phyloP scores from a whole-genome alignment of 2,797 vertebrate species.

The Gouania willdenowi region DNA sequence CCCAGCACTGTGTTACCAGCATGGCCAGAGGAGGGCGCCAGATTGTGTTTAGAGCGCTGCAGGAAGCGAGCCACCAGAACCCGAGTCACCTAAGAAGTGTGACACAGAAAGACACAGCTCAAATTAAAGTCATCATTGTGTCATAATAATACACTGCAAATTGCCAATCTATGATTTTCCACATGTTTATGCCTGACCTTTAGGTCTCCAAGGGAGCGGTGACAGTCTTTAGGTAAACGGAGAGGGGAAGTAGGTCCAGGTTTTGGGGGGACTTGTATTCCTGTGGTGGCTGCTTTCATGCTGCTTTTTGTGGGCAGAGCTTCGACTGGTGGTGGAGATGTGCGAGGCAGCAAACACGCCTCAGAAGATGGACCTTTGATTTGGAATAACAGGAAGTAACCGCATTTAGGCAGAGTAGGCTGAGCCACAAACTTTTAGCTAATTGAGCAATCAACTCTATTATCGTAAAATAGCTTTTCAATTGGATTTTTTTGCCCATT shows the following conservation, averaged over 20 bases:
- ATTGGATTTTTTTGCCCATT: too few relatives aligned
- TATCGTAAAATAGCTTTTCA: too few relatives aligned
- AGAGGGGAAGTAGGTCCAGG: constrained; percentile 59
- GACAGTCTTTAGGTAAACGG: constrained; percentile 81
- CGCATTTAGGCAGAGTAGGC: too few relatives aligned
- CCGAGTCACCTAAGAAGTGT: constrained; percentile 82
- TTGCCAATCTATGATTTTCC: background rate
- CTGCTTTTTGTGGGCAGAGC: constrained; percentile 76
- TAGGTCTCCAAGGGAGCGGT: constrained; percentile 91
- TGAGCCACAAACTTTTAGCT: too few relatives aligned
- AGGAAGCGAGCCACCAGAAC: constrained; percentile 89
- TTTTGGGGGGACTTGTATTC: constrained; percentile 71
- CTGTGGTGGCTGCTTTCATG: constrained; percentile 71
- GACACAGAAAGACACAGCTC: too few relatives aligned
- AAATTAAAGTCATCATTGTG: too few relatives aligned
- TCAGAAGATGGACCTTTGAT: constrained; percentile 78
- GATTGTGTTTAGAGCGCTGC: constrained; percentile 87
- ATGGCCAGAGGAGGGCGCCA: constrained; percentile 66
- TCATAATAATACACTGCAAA: too few relatives aligned
- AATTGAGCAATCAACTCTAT: too few relatives aligned
- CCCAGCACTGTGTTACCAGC: constrained; percentile 70
- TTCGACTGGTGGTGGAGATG: constrained; percentile 66
- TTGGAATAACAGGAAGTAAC: too few relatives aligned
- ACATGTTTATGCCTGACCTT: constrained; percentile 66
- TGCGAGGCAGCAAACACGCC: constrained; percentile 73